Conservation (phyloP, 2,113 vertebrate species). For the Dipodomys stephensi region DNA sequence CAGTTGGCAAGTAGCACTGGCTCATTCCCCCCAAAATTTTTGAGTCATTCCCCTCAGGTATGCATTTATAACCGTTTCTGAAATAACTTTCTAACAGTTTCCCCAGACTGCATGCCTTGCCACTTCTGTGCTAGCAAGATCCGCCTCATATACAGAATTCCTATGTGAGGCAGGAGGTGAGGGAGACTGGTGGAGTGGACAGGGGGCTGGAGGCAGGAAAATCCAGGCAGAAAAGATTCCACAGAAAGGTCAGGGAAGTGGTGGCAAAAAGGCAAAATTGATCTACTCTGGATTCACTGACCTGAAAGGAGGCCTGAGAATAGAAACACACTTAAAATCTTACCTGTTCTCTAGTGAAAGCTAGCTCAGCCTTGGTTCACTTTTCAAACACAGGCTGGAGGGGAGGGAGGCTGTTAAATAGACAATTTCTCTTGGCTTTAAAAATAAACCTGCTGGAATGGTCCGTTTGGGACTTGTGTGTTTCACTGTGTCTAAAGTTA, state of each 20-base stretch:
- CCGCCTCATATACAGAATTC: not conserved
- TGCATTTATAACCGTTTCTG: not conserved
- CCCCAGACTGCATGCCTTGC: not conserved
- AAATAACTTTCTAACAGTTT: not conserved
- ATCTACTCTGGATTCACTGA: not conserved
- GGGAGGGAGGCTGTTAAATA: not conserved
- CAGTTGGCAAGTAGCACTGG: not conserved
- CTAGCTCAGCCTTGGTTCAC: not conserved
- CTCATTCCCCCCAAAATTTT: not conserved
- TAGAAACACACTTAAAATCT: not conserved
- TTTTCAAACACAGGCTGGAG: not conserved
- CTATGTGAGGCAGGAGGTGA: not conserved
- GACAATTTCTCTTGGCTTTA: not conserved
- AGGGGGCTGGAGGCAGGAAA: not conserved
- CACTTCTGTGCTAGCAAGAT: not conserved
- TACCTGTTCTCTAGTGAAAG: not conserved
- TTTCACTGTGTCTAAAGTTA: not conserved
- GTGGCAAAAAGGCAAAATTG: not conserved
- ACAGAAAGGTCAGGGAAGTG: not conserved
- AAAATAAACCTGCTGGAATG: not conserved
- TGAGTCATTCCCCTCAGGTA: not conserved
- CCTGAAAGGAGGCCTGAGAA: not conserved
- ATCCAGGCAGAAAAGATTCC: not conserved
- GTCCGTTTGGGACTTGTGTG: not conserved
- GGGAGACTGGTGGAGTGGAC: not conserved